phyloP scores from a whole-genome alignment of 2,888 invertebrate species.

The Petrophora chlorosata region DNA sequence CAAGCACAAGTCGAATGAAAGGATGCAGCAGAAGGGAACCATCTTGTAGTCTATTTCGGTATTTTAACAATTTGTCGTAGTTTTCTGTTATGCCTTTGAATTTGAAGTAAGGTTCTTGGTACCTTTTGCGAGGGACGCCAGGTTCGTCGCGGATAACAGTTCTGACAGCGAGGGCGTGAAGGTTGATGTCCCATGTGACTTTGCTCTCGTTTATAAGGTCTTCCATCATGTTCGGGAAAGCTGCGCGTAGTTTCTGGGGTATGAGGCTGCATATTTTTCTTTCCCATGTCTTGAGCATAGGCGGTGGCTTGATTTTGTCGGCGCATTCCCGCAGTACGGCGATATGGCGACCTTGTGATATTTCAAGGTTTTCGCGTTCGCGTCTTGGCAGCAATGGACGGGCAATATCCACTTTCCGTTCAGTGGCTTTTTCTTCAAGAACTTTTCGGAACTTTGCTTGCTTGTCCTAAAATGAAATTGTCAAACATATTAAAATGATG shows the following conservation, averaged over 20 bases:
- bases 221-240: conserved; percentile 81
- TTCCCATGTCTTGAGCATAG: conserved; percentile 85
- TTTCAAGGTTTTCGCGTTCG: conserved; percentile 73
- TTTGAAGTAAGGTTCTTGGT: conserved; percentile 81
- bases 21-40: conserved; percentile 85
- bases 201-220: conserved; percentile 82
- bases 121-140: conserved; percentile 75
- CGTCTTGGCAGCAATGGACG: conserved; percentile 55
- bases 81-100: conserved; percentile 85
- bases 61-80: conserved; percentile 82
- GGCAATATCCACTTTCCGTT: conserved; percentile 65
- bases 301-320: conserved; percentile 82
- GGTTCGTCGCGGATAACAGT: conserved; percentile 85
- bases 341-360: conserved; percentile 79
- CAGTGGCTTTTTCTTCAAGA: conserved; percentile 68
- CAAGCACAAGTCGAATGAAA: conserved; percentile 84
- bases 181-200: conserved; percentile 83
- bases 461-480: conserved; percentile 79
- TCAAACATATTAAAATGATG: too few species aligned
- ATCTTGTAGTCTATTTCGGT: conserved; percentile 80
- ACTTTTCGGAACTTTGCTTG: conserved; percentile 66
- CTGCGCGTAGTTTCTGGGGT: conserved; percentile 78
- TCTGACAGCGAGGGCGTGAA: conserved; percentile 86
- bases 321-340: conserved; percentile 83
- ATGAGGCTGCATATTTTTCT: conserved; percentile 83